phyloP scores from a whole-genome alignment of 1,140 invertebrate genomes.

The Zaprionus inermis region DNA sequence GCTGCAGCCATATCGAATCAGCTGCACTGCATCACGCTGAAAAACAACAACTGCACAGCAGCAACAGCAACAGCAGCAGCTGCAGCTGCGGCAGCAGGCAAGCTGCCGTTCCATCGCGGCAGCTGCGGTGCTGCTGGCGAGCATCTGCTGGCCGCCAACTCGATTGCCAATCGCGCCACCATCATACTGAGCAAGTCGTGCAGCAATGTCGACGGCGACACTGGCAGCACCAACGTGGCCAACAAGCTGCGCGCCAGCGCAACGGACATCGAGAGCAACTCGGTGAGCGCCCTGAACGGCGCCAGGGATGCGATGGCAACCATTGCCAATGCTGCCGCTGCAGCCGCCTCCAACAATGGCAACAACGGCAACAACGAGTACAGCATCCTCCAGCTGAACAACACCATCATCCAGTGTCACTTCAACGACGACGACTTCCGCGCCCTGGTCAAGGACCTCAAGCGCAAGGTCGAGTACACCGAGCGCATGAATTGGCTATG shows the following conservation, averaged over 20 bases:
- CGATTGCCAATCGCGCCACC: constrained; percentile 78
- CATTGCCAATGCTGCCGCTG: constrained; percentile 33
- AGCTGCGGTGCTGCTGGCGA: constrained; percentile 79
- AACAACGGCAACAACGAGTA: constrained; percentile 79
- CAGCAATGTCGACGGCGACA: constrained; percentile 76
- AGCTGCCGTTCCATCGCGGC: constrained; percentile 78
- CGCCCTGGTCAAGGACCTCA: constrained; percentile 80
- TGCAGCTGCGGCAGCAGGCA: constrained; percentile 30
- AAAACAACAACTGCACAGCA: constrained; percentile 76
- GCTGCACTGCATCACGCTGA: constrained; percentile 76
- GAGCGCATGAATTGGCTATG: constrained; percentile 84
- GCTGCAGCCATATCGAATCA: constrained; percentile 71
- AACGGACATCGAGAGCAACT: constrained; percentile 64
- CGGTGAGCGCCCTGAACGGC: constrained; percentile 60
- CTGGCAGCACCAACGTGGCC: constrained; percentile 15
- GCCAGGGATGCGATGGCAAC: constrained; percentile 38
- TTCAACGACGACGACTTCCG: constrained; percentile 83
- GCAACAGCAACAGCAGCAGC: neutral
- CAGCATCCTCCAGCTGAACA: constrained; percentile 80
- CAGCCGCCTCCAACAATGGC: constrained; percentile 44
- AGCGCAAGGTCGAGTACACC: constrained; percentile 83
- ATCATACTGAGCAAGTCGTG: constrained; percentile 82
- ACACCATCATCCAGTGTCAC: constrained; percentile 83
- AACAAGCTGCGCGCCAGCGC: constrained; percentile 68
- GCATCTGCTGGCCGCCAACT: constrained; percentile 77